Conservation (phyloP, 2,888 invertebrate genomes). For the Dascillus cervinus region DNA sequence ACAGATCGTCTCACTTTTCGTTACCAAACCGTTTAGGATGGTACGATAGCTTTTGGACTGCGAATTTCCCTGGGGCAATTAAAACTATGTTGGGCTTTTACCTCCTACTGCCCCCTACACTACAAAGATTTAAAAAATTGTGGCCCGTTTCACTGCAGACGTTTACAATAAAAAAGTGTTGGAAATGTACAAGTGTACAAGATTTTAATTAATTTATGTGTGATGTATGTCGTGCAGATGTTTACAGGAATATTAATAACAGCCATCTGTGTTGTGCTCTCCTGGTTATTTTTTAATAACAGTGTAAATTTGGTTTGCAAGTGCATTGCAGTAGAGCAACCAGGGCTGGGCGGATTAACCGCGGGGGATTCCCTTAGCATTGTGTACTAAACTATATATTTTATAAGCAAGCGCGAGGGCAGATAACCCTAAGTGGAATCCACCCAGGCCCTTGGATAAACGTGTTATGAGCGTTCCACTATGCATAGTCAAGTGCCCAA, state of each 20-base stretch:
- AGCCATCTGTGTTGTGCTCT: no score
- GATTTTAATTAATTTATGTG: no score
- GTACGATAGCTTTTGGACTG: slow-evolving; percentile 12
- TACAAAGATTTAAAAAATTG: no score
- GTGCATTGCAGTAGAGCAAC: slow-evolving; percentile 17
- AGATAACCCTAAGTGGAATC: slow-evolving; percentile 31
- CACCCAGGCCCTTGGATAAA: slow-evolving; percentile 31
- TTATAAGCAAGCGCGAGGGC: slow-evolving; percentile 27
- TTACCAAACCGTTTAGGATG: slow-evolving; percentile 17
- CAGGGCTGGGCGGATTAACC: slow-evolving; percentile 19
- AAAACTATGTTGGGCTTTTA: slow-evolving; percentile 15
- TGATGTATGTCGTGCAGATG: no score
- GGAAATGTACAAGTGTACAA: no score
- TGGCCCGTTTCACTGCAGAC: no score
- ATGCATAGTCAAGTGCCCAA: slow-evolving; percentile 28
- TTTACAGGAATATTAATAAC: no score
- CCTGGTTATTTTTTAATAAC: no score
- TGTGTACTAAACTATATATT: slow-evolving; percentile 28
- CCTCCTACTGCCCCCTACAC: no score
- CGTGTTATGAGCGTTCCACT: slow-evolving; percentile 29
- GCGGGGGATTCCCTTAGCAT: slow-evolving; percentile 22
- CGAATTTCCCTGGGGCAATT: slow-evolving; percentile 24
- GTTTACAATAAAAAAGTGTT: no score
- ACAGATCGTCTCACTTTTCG: slow-evolving; percentile 8
- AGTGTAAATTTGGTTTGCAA: no score